Percentiles rank a stretch among this genome's conserved stretches.
phyloP scores from a whole-genome alignment of 2,888 invertebrate genomes.

The Syrista parreyssii region DNA sequence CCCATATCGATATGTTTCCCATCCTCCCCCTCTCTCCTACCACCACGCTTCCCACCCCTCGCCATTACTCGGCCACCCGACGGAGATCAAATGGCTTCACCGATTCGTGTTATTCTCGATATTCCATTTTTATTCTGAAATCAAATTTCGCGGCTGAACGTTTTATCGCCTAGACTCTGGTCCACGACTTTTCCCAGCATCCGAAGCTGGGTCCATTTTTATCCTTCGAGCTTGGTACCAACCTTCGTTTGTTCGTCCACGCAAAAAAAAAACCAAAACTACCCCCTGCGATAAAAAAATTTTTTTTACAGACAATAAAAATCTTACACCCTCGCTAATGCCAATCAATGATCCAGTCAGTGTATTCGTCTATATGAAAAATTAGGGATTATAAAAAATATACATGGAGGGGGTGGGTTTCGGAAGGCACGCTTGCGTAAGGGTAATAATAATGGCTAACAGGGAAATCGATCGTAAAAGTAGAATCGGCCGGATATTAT shows the following conservation, averaged over 20 bases:
- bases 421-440: neutral
- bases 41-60: slow-evolving; percentile 18
- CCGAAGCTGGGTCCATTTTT: neutral
- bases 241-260: slow-evolving; percentile 8
- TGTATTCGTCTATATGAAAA: neutral
- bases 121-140: slow-evolving; percentile 64
- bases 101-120: slow-evolving; percentile 65
- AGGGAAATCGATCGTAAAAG: neutral
- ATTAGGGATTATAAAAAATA: neutral
- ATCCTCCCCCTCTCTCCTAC: slow-evolving; percentile 27
- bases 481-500: slow-evolving; percentile 30
- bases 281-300: neutral
- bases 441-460: neutral
- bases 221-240: neutral
- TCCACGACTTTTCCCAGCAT: neutral
- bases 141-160: slow-evolving; percentile 61
- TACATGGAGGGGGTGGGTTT: neutral
- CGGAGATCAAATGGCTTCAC: slow-evolving; percentile 66
- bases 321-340: too few relatives aligned
- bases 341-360: neutral
- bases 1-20: slow-evolving; percentile 63
- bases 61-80: slow-evolving; percentile 44
- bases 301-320: too few relatives aligned
- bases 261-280: neutral
- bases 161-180: slow-evolving; percentile 40